These are phyloP conservation scores for Sibirionetta formosa DNA, from an alignment of 2,797 vertebrate species.

Conservation along the genomic window DNA sequence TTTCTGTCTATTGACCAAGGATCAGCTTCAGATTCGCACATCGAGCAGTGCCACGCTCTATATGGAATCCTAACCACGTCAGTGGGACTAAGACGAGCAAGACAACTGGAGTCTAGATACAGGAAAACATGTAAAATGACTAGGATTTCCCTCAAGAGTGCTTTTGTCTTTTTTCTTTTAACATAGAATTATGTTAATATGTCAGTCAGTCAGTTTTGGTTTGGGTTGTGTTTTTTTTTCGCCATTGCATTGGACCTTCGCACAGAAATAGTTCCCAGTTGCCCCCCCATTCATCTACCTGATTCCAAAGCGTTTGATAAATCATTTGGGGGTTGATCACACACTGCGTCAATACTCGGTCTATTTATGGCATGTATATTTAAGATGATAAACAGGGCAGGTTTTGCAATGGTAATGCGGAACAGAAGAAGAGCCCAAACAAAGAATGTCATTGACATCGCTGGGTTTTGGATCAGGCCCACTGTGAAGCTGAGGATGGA, in stretches of 20 bases:
- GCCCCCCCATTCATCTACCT: not conserved
- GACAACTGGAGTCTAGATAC: not conserved
- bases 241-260: not conserved
- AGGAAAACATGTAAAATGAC: not conserved
- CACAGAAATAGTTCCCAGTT: not conserved
- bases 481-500: not conserved
- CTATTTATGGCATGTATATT: not conserved
- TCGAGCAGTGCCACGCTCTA: not conserved
- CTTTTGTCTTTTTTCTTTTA: not conserved
- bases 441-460: not conserved
- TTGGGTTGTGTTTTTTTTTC: accelerated
- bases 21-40: not conserved
- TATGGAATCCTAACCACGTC: not conserved
- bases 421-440: not conserved
- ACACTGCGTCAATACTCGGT: not conserved
- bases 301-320: accelerated
- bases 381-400: slow-evolving; percentile 27
- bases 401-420: slow-evolving; percentile 29
- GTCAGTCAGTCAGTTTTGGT: not conserved
- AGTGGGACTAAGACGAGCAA: not conserved
- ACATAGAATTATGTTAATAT: not conserved
- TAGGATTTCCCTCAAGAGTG: not conserved
- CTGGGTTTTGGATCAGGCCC: not conserved
- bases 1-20: not conserved
- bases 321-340: not conserved